Conservation (phyloP, 2,888 invertebrate genomes). For the Deilephila porcellus region DNA sequence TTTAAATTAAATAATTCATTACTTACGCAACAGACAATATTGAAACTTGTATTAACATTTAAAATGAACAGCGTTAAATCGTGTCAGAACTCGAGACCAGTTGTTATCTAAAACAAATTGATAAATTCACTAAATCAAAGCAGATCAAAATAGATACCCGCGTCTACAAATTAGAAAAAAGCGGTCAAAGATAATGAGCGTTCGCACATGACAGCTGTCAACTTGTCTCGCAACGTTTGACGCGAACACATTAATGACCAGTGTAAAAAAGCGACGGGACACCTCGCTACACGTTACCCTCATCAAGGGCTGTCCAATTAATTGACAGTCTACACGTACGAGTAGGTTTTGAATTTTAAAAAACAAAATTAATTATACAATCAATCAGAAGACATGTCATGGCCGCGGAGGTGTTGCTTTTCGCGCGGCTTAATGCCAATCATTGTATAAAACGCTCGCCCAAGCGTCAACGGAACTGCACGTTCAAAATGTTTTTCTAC, state of each 20-base stretch:
- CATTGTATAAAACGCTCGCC: constrained; percentile 76
- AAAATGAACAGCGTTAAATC: background rate
- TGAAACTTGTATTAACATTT: background rate
- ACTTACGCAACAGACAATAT: background rate
- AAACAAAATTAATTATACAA: constrained; percentile 83
- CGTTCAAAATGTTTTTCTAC: constrained; percentile 46
- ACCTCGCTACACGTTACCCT: constrained; percentile 61
- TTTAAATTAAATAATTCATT: background rate
- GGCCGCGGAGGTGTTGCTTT: constrained; percentile 81
- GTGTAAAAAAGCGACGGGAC: constrained; percentile 25
- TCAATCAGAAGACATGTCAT: constrained; percentile 79
- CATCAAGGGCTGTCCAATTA: constrained; percentile 80
- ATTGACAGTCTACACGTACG: constrained; percentile 78
- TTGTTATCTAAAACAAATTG: constrained; percentile 23
- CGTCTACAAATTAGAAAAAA: constrained; percentile 18
- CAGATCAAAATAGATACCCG: constrained; percentile 24
- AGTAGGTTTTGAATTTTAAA: constrained; percentile 71
- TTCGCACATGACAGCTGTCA: constrained; percentile 27
- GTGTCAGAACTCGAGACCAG: background rate
- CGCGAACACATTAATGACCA: constrained; percentile 22
- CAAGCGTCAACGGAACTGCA: constrained; percentile 56
- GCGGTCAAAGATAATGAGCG: constrained; percentile 19
- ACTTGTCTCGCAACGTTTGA: constrained; percentile 28
- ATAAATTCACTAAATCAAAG: constrained; percentile 19
- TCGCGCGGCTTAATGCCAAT: constrained; percentile 81